Base-by-base conservation (phyloP, 2,113 vertebrate species). In the Physeter macrocephalus region DNA sequence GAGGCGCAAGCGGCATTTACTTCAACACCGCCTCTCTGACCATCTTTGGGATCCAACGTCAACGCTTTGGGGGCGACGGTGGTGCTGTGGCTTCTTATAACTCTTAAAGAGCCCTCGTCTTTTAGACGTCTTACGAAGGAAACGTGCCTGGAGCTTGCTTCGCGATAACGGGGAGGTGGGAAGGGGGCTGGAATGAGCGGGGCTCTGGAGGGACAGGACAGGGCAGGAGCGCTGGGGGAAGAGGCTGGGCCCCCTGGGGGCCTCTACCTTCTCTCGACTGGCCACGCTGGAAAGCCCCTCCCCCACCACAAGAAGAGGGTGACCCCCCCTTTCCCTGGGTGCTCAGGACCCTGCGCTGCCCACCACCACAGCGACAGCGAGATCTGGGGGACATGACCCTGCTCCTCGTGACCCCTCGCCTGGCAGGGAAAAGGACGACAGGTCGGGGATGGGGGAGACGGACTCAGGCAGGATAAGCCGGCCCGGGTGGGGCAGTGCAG, bases 1-100 rank as follows among this genome's bases (percentile, higher is more conserved):
- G 2, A 36, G 1, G 1, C 0, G 1, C 0, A 6, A 61, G n/a
- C 80, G 46, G 9, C 25, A 1, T 1, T 1, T 2, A 36, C 2
- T 18, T 52, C 62, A 3, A 8, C 25, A 5, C 12, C 0, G 18
- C 14, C 20, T 2, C 2, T 1, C 4, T 0, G 6, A 10, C 6
- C 12, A 66, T 3, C 36, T 57, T 25, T 25, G 0, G 14, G 84
- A 46, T 31, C 7, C 9, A 0, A 5, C 0, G 8, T 31, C 17
- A 9, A 39, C 0, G 15, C 59, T 20, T 0, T 21, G 31, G 2
- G 29, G 17, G 17, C 6, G 29, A 46, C 0, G 0, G 75, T 21
- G 3, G 2, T 12, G 13, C 1, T 64, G 66, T 0, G 0, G 9
- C 49, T 15, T 52, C 18, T 2, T 34, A 1, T 23, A 2, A 29